Evolutionary conservation across 2,888 invertebrate species (phyloP).

Genomic region (Andrena bucephala): DNA sequence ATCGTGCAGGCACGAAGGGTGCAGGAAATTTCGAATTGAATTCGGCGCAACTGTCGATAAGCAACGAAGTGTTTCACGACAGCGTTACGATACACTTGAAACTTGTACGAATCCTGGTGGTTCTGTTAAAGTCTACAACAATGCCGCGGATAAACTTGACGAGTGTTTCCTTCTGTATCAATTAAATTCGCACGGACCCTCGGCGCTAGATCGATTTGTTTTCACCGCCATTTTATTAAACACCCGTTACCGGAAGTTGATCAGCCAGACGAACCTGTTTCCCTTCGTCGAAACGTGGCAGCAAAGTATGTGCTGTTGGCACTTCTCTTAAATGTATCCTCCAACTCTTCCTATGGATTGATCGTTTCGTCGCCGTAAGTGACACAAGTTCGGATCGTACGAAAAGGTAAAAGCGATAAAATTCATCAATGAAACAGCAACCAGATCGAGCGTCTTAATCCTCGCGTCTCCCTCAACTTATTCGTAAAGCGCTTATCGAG

Average conservation of each 20-base stretch:
- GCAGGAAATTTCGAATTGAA: background rate
- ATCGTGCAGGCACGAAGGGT: background rate
- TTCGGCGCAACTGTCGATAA: background rate
- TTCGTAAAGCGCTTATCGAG: conserved; percentile 1
- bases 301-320: conserved; percentile 77
- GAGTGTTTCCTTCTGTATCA: background rate
- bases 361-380: conserved; percentile 39
- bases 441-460: background rate
- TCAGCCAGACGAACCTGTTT: conserved; percentile 65
- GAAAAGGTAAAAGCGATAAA: conserved; percentile 27
- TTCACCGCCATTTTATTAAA: conserved; percentile 63
- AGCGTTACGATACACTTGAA: background rate
- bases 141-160: background rate
- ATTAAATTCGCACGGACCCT: background rate
- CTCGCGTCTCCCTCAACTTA: background rate
- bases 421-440: conserved; percentile 14
- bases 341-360: conserved; percentile 46
- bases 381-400: conserved; percentile 31
- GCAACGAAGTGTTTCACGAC: background rate
- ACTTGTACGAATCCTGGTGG: background rate
- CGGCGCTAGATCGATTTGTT: conserved; percentile 40
- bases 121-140: background rate
- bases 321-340: conserved; percentile 65
- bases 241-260: conserved; percentile 71
- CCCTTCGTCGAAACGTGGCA: conserved; percentile 80